phyloP scores from a whole-genome alignment of 2,113 vertebrate species.

The Tapirus terrestris region DNA sequence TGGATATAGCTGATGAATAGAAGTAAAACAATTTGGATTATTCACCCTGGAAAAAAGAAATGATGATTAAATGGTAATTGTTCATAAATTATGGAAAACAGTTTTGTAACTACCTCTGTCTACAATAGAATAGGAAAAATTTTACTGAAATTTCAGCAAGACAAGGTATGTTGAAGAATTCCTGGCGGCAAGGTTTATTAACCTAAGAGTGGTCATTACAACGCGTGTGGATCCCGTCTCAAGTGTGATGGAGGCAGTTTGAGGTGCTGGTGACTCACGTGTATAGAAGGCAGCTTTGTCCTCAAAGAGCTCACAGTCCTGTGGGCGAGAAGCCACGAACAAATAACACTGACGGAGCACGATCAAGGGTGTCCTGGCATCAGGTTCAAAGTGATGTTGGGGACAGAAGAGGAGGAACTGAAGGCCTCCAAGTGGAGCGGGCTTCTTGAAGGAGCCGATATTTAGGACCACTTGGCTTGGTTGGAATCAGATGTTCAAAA shows the following conservation, averaged over 20 bases:
- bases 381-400: accelerated
- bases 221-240: too few relatives aligned
- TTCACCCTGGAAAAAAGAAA: background rate
- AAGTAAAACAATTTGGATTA: background rate
- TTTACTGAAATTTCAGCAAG: background rate
- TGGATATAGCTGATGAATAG: background rate
- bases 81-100: background rate
- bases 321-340: accelerated
- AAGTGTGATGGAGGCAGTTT: too few relatives aligned
- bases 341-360: accelerated
- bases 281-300: background rate
- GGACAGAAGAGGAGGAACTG: background rate
- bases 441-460: too few relatives aligned
- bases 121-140: accelerated
- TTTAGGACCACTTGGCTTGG: too few relatives aligned
- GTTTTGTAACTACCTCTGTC: background rate
- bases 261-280: background rate
- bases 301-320: background rate
- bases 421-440: accelerated
- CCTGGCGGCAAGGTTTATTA: background rate
- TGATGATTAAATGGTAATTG: background rate
- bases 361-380: accelerated
- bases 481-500: background rate
- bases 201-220: accelerated
- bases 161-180: background rate